These are phyloP conservation scores for Noctua pronuba DNA, from an alignment of 2,888 invertebrate species.

Conservation along the genomic window DNA sequence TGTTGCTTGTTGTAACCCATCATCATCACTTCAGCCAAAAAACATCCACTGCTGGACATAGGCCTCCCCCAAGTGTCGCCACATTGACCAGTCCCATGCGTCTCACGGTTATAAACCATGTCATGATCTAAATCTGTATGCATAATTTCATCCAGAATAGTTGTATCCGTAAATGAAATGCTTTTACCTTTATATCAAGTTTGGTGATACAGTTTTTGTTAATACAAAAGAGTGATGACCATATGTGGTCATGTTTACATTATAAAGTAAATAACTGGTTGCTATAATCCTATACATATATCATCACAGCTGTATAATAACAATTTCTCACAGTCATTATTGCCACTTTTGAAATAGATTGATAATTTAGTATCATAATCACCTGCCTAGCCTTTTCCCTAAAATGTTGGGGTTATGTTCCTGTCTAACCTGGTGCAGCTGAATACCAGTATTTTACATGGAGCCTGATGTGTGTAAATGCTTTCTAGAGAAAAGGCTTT, in stretches of 20 bases:
- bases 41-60: too few species aligned
- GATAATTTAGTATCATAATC: too few species aligned
- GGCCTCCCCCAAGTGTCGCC: too few species aligned
- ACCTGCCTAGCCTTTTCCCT: neutral
- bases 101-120: neutral
- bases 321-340: neutral
- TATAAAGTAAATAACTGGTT: constrained; percentile 2
- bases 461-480: neutral
- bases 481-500: too few species aligned
- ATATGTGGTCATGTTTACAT: neutral
- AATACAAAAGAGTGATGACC: neutral
- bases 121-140: neutral
- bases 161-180: neutral
- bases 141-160: neutral
- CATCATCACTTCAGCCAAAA: too few species aligned
- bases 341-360: neutral
- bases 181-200: neutral
- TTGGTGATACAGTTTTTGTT: too few species aligned
- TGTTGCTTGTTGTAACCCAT: neutral
- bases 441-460: too few species aligned
- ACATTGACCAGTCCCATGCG: too few species aligned
- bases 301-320: constrained; percentile 21
- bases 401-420: neutral
- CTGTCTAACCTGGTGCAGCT: too few species aligned
- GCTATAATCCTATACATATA: neutral